Base-by-base conservation (phyloP, 2,797 vertebrate species). In the Naso thynnoides region DNA sequence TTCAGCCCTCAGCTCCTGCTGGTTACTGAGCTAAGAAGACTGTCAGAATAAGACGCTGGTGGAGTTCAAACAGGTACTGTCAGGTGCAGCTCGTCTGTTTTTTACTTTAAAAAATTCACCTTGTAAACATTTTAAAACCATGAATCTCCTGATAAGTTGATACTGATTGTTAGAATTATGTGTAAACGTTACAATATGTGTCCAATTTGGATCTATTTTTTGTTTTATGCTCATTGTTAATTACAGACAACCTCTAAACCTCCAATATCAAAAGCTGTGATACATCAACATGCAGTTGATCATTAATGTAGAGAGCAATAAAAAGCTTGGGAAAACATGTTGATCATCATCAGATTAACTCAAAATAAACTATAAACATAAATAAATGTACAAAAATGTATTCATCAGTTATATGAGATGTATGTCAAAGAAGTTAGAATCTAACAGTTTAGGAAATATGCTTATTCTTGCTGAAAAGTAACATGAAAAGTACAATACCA, bases 61-160 rank as follows among this genome's bases (percentile, higher is more conserved):
- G 52, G 59, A 70, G 44, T 78, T 54, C 1, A 26, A 39, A 56
- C 50, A 86, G 86, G 76, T 86, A 84, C 4, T 18, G 29, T 53
- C 50, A 38, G 23, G n/a, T n/a, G n/a, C n/a, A 21, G 33, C 11
- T 55, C 18, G 44, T 55, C 5, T 49, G 61, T 10, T 74, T 62
- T 49, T 29, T n/a, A 26, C 4, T 55, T 16, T 10, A 19, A 38
- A 33, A 1, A 58, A n/a, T 18, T 36, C 36, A 29, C 47, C 39
- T 27, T 27, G 50, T 36, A 39, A 31, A 18, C 33, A 14, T 23
- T 33, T 41, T 6, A 48, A 16, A 3, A 50, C 1, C 21, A 19
- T 6, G 6, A 16, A 21, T 8, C 8, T 47, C 3, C 9, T 14
- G 2, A n/a, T 18, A 11, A 56, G 4, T 27, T 11, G 13, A 58